These are phyloP conservation scores for Otus scops DNA, from an alignment of 2,797 vertebrate species.

Conservation along the genomic window DNA sequence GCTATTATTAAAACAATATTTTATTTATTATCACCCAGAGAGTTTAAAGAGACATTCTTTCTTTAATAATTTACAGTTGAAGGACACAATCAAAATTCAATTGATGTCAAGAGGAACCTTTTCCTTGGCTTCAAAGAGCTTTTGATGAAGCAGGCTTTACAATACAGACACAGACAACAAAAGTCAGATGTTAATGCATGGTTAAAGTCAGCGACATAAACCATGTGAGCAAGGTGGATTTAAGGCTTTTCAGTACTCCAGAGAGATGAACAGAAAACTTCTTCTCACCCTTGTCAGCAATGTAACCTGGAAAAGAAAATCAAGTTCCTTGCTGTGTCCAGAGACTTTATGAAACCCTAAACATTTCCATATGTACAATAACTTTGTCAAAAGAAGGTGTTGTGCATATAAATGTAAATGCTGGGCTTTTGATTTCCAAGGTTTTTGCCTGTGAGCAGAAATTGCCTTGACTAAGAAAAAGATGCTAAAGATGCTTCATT, in stretches of 20 bases:
- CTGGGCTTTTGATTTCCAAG: background rate
- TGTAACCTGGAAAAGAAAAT: background rate
- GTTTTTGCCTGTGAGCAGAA: background rate
- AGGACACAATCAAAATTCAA: background rate
- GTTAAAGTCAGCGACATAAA: background rate
- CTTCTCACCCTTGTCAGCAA: background rate
- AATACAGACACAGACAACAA: background rate
- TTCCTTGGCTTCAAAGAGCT: background rate
- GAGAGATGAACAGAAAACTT: background rate
- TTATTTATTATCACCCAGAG: background rate
- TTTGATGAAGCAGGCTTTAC: background rate
- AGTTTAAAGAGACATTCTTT: background rate
- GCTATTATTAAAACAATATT: background rate
- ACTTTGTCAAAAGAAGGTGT: background rate
- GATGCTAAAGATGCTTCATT: background rate
- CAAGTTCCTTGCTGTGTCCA: background rate
- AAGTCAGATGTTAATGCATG: background rate
- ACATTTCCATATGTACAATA: background rate
- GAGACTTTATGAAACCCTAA: background rate
- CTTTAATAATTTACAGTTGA: background rate
- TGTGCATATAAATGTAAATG: too few species aligned
- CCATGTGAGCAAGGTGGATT: background rate
- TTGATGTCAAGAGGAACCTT: background rate
- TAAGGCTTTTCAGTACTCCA: background rate
- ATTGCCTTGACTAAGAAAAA: background rate